Evolutionary conservation across 2,797 vertebrate genomes (phyloP).

Genomic region (Euphonia xanthogaster): DNA sequence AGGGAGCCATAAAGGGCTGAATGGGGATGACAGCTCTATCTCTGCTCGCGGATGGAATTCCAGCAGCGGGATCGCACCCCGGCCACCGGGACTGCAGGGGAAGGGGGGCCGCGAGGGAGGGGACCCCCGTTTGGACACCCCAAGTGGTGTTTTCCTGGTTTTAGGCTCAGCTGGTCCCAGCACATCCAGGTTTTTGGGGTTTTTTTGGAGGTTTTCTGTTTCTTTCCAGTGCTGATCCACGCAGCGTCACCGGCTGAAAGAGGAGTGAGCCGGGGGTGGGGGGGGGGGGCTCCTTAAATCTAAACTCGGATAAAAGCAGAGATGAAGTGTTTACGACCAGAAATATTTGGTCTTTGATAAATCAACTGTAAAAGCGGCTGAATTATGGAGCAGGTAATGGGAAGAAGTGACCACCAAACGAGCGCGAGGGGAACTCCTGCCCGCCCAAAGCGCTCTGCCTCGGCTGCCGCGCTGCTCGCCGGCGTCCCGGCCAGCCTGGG

Average conservation of each 20-base stretch:
- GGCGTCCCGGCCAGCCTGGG: background rate
- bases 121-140: background rate
- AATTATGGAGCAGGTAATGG: slow-evolving; percentile 59
- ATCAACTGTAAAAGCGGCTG: slow-evolving; percentile 59
- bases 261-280: background rate
- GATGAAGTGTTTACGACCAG: slow-evolving; percentile 66
- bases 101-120: fast-evolving
- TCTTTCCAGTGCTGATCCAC: background rate
- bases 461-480: too few relatives aligned
- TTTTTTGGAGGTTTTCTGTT: background rate
- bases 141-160: background rate
- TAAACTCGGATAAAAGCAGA: slow-evolving; percentile 58
- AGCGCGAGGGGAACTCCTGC: background rate
- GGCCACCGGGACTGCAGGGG: too few relatives aligned
- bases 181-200: background rate
- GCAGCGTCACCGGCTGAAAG: too few relatives aligned
- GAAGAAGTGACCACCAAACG: background rate
- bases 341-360: slow-evolving; percentile 70
- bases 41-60: slow-evolving; percentile 19
- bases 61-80: background rate
- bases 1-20: slow-evolving; percentile 62
- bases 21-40: slow-evolving; percentile 56
- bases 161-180: background rate
- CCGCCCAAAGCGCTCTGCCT: background rate
- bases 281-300: slow-evolving; percentile 1